Base-by-base conservation (phyloP, 2,113 vertebrate species). In the Urocynchramus pylzowi region DNA sequence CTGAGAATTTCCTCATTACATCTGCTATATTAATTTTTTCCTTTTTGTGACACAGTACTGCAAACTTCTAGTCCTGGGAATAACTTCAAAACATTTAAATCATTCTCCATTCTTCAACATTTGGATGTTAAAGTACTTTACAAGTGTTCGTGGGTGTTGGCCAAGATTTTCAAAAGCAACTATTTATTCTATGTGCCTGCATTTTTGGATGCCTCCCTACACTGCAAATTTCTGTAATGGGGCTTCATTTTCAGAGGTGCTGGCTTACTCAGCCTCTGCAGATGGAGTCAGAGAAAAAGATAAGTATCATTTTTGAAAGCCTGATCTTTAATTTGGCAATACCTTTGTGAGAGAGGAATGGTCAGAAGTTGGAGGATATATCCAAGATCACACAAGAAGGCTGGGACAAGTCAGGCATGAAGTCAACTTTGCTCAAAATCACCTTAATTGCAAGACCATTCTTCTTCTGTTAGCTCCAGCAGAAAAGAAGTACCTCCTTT, bases 31-130 rank as follows among this genome's bases (percentile, higher is more conserved):
- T 74, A 77, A 6, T 60, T 45, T 53, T 45, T 31, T 17, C 45
- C 18, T 65, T 73, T 54, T 42, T 69, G 47, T 87, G 82, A 70
- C 63, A 94, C 17, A 86, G 54, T 68, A 24, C 64, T 86, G 76
- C 59, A 87, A 90, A 86, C 12, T 94, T 68, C 41, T 33, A 88
- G 49, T 65, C 52, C 56, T 68, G 90, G 88, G 79, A 96, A 84
- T 78, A 92, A 68, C 71, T 93, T 94, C 63, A 95, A 89, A 90
- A 92, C 35, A 64, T 75, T 86, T 81, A 93, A 93, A 78, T 87
- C 45, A 71, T 86, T 92, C 79, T 88, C 31, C 45, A 60, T 89
- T 84, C 92, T 90, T 65, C 69, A 70, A 26, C 54, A 33, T 69
- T 92, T 91, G 90, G 71, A 92, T 71, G 52, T 56, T 77, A 53